Evolutionary conservation across 2,113 vertebrate genomes (phyloP).

Genomic region (Leiothrix lutea): DNA sequence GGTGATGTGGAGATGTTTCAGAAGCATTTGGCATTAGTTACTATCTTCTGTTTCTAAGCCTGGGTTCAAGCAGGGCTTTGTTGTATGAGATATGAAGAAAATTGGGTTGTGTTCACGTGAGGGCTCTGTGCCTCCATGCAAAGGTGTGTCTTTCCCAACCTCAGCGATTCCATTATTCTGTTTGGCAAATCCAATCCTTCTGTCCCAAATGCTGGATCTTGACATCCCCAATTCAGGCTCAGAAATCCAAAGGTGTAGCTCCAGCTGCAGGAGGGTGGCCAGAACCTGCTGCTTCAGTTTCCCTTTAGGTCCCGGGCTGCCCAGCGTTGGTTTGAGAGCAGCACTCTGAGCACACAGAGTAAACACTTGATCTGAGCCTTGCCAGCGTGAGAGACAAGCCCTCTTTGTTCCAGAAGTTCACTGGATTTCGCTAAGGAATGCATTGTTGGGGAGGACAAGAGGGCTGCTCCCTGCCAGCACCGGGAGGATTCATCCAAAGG

Average conservation of each 20-base stretch:
- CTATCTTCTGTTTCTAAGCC: neutral
- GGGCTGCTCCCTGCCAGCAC: neutral
- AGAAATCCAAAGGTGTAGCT: neutral
- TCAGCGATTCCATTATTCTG: accelerated
- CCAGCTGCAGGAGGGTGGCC: neutral
- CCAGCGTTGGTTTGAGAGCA: accelerated
- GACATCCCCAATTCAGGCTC: neutral
- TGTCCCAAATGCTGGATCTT: neutral
- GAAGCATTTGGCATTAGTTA: neutral
- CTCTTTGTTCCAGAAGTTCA: neutral
- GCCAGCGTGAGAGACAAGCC: neutral
- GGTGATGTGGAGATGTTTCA: neutral
- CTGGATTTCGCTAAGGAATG: neutral
- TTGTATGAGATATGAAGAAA: accelerated
- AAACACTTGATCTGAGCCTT: neutral
- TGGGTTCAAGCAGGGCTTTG: neutral
- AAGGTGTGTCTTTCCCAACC: neutral
- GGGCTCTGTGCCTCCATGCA: neutral
- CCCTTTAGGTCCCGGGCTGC: neutral
- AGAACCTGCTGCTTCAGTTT: neutral
- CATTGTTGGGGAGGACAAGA: neutral
- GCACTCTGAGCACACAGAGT: neutral
- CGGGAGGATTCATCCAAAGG: neutral
- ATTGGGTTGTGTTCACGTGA: accelerated
- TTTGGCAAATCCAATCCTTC: neutral